Percentiles rank a stretch among this genome's conserved stretches.
phyloP scores from a whole-genome alignment of 2,888 invertebrate genomes.

The Brassicogethes aeneus region DNA sequence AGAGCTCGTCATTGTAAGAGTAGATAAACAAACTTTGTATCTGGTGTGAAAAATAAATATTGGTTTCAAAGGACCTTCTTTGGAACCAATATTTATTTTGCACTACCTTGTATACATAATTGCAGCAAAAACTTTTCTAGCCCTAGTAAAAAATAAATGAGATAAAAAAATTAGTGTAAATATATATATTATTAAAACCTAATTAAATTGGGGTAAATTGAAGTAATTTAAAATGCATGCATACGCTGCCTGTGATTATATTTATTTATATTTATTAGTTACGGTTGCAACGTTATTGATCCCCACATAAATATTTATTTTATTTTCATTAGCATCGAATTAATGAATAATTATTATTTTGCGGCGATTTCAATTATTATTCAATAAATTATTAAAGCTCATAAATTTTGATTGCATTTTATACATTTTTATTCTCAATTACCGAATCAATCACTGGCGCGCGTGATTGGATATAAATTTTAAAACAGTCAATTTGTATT shows the following conservation, averaged over 20 bases:
- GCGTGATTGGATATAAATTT: slow-evolving; percentile 19
- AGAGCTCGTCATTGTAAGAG: too few species aligned
- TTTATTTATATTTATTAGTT: slow-evolving; percentile 1
- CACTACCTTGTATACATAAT: too few species aligned
- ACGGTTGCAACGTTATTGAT: not conserved
- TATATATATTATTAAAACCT: not conserved
- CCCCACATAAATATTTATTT: not conserved
- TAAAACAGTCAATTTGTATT: slow-evolving; percentile 18
- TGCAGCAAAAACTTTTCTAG: too few species aligned
- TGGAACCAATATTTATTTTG: too few species aligned
- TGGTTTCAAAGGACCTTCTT: too few species aligned
- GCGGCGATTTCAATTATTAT: slow-evolving; percentile 2
- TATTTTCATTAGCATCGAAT: not conserved
- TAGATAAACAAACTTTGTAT: too few species aligned
- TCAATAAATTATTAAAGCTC: slow-evolving; percentile 3
- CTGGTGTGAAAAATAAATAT: too few species aligned
- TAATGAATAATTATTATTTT: slow-evolving; percentile 1
- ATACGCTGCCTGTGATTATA: not conserved
- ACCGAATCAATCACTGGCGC: slow-evolving; percentile 1
- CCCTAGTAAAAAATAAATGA: too few species aligned
- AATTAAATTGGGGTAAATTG: not conserved
- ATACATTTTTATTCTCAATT: slow-evolving; percentile 3
- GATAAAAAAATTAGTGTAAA: not conserved
- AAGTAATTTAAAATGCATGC: not conserved
- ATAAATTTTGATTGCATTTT: slow-evolving; percentile 4